Percentiles rank a stretch among this genome's conserved stretches.
Evolutionary conservation across 2,888 invertebrate genomes (phyloP).

Genomic region (Timandra comae): DNA sequence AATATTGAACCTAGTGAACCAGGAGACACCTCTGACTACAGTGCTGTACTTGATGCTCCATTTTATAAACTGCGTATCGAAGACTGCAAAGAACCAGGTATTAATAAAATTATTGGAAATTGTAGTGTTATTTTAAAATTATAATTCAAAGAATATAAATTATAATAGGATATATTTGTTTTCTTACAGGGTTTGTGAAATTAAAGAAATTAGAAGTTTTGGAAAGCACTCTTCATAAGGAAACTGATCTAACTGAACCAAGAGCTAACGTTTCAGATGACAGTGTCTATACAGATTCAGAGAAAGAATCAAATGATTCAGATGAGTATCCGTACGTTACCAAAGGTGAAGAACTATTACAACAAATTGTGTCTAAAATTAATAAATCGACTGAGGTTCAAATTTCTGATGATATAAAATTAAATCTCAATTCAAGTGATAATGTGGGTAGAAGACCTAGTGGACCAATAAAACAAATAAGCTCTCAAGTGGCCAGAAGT

Average conservation of each 20-base stretch:
- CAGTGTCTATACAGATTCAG: constrained; percentile 64
- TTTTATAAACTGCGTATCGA: constrained; percentile 80
- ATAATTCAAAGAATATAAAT: not conserved
- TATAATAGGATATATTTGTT: not conserved
- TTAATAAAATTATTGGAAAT: too few species aligned
- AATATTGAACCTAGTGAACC: constrained; percentile 83
- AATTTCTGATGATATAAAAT: constrained; percentile 20
- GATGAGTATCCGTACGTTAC: constrained; percentile 44
- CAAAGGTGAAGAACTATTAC: constrained; percentile 41
- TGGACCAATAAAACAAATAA: constrained; percentile 46
- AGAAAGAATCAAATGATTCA: constrained; percentile 60
- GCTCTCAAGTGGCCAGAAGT: constrained; percentile 37
- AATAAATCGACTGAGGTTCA: constrained; percentile 19
- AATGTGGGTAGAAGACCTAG: constrained; percentile 40
- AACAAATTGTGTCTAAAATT: constrained; percentile 41
- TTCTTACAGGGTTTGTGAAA: constrained; percentile 75
- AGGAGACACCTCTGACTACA: constrained; percentile 77
- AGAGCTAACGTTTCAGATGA: constrained; percentile 43
- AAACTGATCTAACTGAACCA: constrained; percentile 28
- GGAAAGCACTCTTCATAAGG: constrained; percentile 56
- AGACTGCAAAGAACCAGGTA: constrained; percentile 67
- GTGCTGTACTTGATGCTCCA: constrained; percentile 76
- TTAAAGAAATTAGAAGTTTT: constrained; percentile 72
- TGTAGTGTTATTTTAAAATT: not conserved
- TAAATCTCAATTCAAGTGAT: constrained; percentile 22